A percentile compares a stretch with the other conserved stretches of the same genome.
Conservation (phyloP, 2,797 vertebrate species). For the Semotilus atromaculatus region DNA sequence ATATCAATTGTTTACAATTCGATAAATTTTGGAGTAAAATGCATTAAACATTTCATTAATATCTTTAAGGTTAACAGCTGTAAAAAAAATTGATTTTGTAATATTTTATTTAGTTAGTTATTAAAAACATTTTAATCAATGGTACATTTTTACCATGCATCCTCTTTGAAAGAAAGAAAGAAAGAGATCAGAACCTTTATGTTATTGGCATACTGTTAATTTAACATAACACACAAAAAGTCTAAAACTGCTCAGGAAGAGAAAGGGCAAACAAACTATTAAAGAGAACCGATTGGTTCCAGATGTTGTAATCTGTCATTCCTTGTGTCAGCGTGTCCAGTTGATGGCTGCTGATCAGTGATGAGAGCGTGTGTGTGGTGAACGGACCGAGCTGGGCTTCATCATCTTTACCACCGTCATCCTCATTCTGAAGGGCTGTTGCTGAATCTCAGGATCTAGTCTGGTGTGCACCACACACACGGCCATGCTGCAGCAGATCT, state of each 20-base stretch:
- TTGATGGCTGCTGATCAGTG: conserved; percentile 51
- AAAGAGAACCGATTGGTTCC: conserved; percentile 51
- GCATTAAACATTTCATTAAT: not conserved
- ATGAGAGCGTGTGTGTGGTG: conserved; percentile 55
- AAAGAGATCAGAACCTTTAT: conserved; percentile 1
- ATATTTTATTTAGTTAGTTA: no score
- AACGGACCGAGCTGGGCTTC: conserved; percentile 17
- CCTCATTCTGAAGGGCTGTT: conserved; percentile 28
- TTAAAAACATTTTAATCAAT: not conserved
- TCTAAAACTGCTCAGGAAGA: not conserved
- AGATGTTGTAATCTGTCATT: conserved; percentile 59
- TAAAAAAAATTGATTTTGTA: no score
- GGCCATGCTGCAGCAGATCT: conserved; percentile 69
- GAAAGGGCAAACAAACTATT: not conserved
- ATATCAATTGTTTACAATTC: not conserved
- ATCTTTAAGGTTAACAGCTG: no score
- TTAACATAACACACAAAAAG: not conserved
- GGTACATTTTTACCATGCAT: not conserved
- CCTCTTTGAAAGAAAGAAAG: not conserved
- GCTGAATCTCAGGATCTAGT: conserved; percentile 5
- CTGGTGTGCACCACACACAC: conserved; percentile 3
- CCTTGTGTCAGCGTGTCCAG: conserved; percentile 54
- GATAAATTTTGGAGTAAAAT: not conserved
- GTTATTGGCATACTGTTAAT: not conserved
- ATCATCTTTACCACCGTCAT: conserved; percentile 2